Base-by-base conservation (phyloP, 2,113 vertebrate species). In the Pteronura brasiliensis region DNA sequence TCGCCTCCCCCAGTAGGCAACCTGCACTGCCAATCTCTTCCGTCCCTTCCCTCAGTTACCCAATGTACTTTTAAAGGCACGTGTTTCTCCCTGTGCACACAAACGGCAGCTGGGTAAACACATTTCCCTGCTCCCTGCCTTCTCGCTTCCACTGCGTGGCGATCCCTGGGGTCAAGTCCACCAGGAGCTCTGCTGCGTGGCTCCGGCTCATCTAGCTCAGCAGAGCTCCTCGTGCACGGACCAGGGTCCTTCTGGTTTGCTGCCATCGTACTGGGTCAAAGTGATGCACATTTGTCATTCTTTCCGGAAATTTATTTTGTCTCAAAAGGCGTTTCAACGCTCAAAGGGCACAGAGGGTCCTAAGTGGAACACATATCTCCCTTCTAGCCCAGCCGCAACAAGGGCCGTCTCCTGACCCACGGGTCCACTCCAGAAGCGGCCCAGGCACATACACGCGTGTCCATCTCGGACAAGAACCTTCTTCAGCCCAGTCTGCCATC, bases 221-320 rank as follows among this genome's bases (percentile, higher is more conserved):
- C 1, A 2, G 47, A 0, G 36, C 36, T 80, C 49, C 3, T 2
- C 0, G 1, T 3, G 15, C 17, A 0, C 0, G 1, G 44, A 13
- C 0, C 0, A 6, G 3, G 69, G 31, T 20, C 63, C 72, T 47
- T 3, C 36, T 1, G 12, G 52, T 39, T 34, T 49, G 49, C 90
- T 42, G 85, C 27, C 65, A 18, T 67, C 4, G 17, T 20, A 42
- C 79, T 67, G 17, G 49, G 42, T 34, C 15, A 10, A 47, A 29
- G 42, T 11, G 72, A 25, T 0, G 34, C 14, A 0, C 36, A 20
- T 4, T 13, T 21, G 7, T 13, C 52, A 21, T 27, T 13, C 61
- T 69, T 25, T 18, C 21, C 23, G 17, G 15, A 55, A 52, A 59
- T 82, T 7, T 31, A 65, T 31, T 23, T 90, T 18, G 1, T n/a